Evolutionary conservation across 2,888 invertebrate genomes (phyloP).

Genomic region (Stomorhina lunata): DNA sequence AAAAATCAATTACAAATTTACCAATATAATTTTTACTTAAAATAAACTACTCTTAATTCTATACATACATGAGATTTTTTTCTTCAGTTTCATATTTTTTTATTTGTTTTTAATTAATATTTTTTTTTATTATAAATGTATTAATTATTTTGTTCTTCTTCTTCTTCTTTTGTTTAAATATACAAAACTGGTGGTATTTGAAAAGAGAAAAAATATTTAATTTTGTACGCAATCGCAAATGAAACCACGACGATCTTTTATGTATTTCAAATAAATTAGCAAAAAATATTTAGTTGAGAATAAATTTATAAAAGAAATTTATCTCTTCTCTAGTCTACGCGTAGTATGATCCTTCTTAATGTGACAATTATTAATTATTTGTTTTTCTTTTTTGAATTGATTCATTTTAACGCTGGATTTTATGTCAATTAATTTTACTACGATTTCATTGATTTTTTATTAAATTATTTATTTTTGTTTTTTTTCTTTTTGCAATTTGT

Average conservation of each 20-base stretch:
- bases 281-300: neutral
- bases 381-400: neutral
- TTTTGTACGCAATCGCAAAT: conserved; percentile 62
- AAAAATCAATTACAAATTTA: conserved; percentile 66
- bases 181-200: conserved; percentile 25
- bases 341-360: neutral
- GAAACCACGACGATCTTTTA: conserved; percentile 61
- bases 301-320: conserved; percentile 5
- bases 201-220: conserved; percentile 16
- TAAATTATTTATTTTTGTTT: conserved; percentile 7
- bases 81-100: conserved; percentile 41
- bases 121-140: conserved; percentile 20
- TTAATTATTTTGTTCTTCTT: neutral
- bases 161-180: neutral
- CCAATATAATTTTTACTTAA: conserved; percentile 63
- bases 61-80: conserved; percentile 62
- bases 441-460: conserved; percentile 14
- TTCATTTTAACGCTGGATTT: neutral
- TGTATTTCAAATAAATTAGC: conserved; percentile 8
- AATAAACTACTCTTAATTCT: conserved; percentile 62
- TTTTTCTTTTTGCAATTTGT: conserved; percentile 37
- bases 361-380: conserved; percentile 5
- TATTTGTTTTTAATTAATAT: conserved; percentile 5
- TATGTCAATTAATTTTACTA: conserved; percentile 23
- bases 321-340: too few species aligned